phyloP scores from a whole-genome alignment of 2,888 invertebrate genomes.

The Nebria brevicollis region DNA sequence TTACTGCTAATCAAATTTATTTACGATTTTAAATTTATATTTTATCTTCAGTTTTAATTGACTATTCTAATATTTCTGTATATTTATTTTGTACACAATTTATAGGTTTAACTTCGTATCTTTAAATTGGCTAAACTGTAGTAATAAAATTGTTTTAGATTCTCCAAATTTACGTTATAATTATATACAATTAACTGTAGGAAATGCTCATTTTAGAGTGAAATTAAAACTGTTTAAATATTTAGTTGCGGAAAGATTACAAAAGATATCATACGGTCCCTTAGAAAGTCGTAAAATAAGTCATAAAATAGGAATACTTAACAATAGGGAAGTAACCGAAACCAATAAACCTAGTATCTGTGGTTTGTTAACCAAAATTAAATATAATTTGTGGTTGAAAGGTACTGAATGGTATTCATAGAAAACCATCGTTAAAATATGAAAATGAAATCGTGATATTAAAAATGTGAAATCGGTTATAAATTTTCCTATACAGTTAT shows the following conservation, averaged over 20 bases:
- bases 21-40: too few species aligned
- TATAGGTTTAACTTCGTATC: background rate
- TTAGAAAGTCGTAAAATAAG: constrained; percentile 22
- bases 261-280: constrained; percentile 26
- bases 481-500: constrained; percentile 30
- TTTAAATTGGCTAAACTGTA: background rate
- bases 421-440: constrained; percentile 34
- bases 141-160: constrained; percentile 11
- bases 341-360: constrained; percentile 16
- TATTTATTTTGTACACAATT: too few species aligned
- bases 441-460: background rate
- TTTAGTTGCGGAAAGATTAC: constrained; percentile 36
- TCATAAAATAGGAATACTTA: constrained; percentile 10
- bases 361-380: background rate
- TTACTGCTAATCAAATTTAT: too few species aligned
- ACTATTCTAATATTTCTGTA: too few species aligned
- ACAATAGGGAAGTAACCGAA: constrained; percentile 14
- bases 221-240: constrained; percentile 8
- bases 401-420: constrained; percentile 20
- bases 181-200: background rate
- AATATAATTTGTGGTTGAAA: constrained; percentile 18
- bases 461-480: constrained; percentile 30
- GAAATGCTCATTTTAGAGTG: background rate
- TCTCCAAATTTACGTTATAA: constrained; percentile 4
- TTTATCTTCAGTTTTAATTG: too few species aligned